phyloP scores from a whole-genome alignment of 2,888 invertebrate species.

The Drosophila kokeensis region DNA sequence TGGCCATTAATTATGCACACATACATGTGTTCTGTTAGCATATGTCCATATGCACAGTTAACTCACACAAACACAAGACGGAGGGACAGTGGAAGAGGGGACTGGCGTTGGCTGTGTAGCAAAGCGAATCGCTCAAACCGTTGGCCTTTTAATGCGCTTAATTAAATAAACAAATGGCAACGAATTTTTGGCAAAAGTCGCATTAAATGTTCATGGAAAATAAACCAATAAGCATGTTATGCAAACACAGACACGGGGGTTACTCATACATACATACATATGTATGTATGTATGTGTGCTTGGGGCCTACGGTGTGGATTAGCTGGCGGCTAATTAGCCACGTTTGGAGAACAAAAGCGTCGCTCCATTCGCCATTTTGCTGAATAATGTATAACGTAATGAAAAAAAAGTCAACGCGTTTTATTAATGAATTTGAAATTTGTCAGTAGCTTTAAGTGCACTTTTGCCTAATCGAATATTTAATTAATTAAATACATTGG shows the following conservation, averaged over 20 bases:
- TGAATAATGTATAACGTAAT: conserved; percentile 22
- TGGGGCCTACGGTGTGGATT: conserved; percentile 14
- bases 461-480: conserved; percentile 70
- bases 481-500: conserved; percentile 68
- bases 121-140: conserved; percentile 23
- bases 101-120: conserved; percentile 13
- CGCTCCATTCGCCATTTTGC: background rate
- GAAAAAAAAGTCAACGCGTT: conserved; percentile 2
- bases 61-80: conserved; percentile 1
- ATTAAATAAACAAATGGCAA: conserved; percentile 78
- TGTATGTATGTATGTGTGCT: no score
- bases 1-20: conserved; percentile 73
- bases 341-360: background rate
- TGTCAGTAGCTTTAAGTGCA: conserved; percentile 29
- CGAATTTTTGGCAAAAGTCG: conserved; percentile 46
- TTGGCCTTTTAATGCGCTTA: conserved; percentile 74
- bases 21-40: conserved; percentile 46
- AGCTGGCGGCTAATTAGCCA: conserved; percentile 36
- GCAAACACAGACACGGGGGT: conserved; percentile 17
- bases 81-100: background rate
- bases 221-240: conserved; percentile 37
- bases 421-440: conserved; percentile 48
- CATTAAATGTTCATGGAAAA: conserved; percentile 56
- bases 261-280: conserved; percentile 5
- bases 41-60: conserved; percentile 50